phyloP scores from a whole-genome alignment of 2,113 vertebrate species.

The Platysternon megacephalum region DNA sequence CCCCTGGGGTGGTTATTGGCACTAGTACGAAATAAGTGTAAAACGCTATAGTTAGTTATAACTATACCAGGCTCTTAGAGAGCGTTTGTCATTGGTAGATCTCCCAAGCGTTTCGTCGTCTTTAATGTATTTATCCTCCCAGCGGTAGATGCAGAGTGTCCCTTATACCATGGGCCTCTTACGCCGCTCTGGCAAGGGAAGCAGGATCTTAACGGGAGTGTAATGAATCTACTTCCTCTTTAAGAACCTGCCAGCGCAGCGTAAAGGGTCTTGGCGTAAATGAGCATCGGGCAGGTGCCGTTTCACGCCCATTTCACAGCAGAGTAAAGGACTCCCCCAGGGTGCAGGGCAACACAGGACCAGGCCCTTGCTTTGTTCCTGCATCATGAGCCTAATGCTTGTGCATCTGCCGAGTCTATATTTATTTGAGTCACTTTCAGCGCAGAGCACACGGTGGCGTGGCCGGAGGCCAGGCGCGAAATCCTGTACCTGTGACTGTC shows the following conservation, averaged over 20 bases:
- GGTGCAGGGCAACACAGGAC: background rate
- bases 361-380: background rate
- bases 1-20: no score
- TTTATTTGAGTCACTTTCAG: accelerated
- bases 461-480: no score
- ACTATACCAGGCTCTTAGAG: no score
- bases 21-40: no score
- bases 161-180: background rate
- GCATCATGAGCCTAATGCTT: accelerated
- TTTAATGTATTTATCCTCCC: no score
- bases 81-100: no score
- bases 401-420: accelerated
- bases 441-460: accelerated
- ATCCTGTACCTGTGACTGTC: background rate
- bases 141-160: no score
- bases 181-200: background rate
- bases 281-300: no score
- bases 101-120: no score
- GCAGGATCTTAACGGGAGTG: background rate
- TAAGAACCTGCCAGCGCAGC: background rate
- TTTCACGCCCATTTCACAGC: background rate
- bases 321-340: background rate
- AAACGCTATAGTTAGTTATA: no score
- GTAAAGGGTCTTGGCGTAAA: background rate
- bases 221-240: background rate